Conservation (phyloP, 2,113 vertebrate genomes). For the Panthera uncia region DNA sequence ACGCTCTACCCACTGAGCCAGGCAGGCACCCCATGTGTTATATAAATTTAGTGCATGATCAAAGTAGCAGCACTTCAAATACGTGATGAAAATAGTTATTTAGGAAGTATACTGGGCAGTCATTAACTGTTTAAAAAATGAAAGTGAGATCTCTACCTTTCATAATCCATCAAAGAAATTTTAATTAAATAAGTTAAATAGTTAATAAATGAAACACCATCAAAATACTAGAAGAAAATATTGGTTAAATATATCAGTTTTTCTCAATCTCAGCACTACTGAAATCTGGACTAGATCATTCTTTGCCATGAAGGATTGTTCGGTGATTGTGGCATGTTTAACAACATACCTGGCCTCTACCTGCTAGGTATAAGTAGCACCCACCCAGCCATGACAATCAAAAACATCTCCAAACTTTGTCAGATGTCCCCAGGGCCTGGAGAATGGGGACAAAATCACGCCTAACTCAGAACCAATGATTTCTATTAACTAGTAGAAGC, state of each 20-base stretch:
- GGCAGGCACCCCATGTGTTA: background rate
- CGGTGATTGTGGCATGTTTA: background rate
- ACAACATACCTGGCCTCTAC: background rate
- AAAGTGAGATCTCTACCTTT: background rate
- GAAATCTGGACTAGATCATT: background rate
- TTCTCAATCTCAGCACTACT: background rate
- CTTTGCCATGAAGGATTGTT: background rate
- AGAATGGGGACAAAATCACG: background rate
- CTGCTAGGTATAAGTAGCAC: background rate
- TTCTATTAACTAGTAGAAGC: background rate
- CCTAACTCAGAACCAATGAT: background rate
- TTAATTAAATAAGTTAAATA: background rate
- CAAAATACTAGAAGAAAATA: background rate
- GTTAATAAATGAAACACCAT: background rate
- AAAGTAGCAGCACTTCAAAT: background rate
- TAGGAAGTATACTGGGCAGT: background rate
- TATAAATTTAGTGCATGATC: background rate
- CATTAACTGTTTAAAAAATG: slow-evolving; percentile 15
- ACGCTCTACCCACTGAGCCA: no score
- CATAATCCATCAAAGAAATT: background rate
- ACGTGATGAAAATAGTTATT: background rate
- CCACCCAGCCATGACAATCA: background rate
- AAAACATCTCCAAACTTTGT: background rate
- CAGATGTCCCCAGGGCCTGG: background rate
- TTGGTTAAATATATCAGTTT: background rate